Evolutionary conservation across 2,113 vertebrate genomes (phyloP), one percentile per base, ranked within the genome.

Genomic region (Neodontobutis hainanensis): DNA sequence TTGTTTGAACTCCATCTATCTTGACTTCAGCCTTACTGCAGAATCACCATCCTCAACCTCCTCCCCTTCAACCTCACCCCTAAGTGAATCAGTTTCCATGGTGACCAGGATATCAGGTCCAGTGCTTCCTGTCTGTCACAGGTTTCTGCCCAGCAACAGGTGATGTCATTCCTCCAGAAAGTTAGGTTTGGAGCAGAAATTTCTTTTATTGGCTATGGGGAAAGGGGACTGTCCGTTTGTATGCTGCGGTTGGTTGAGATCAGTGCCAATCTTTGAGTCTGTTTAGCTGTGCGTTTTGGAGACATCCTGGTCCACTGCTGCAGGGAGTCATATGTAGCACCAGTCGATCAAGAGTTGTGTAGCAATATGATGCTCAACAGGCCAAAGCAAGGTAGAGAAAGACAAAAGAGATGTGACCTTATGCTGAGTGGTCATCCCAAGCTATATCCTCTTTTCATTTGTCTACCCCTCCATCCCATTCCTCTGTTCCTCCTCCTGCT

Each of bases 121-220:
- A 82, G 68, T 59, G 70, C 83, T 91, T 91, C 88, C 91, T 89
- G 87, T 88, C 81, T 86, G 66, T 68, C 75, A 82, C 70, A 88
- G 77, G 77, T 87, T 90, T 90, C 85, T 83, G 87, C 91, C 88
- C 80, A 79, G 89, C 88, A 92, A 93, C 91, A 92, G 85, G 91
- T 92, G 91, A 92, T 92, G 88, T 91, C 89, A 92, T 58, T 78
- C 40, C 74, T 73, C 65, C 69, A 48, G 53, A 57, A 77, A 68
- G 42, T 53, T 42, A 12, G 58, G 27, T 78, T 79, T 77, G 63
- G 73, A 71, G 84, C 50, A 40, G 5, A 62, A 45, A 40, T 57
- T 68, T 61, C 49, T 59, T 62, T 79, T 84, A 91, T 88, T 86
- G 90, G 83, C 76, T 82, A 77, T 47, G n/a, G 52, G 56, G 32